These are phyloP conservation scores for Cololabis saira DNA, from an alignment of 2,113 vertebrate genomes.

Conservation along the genomic window DNA sequence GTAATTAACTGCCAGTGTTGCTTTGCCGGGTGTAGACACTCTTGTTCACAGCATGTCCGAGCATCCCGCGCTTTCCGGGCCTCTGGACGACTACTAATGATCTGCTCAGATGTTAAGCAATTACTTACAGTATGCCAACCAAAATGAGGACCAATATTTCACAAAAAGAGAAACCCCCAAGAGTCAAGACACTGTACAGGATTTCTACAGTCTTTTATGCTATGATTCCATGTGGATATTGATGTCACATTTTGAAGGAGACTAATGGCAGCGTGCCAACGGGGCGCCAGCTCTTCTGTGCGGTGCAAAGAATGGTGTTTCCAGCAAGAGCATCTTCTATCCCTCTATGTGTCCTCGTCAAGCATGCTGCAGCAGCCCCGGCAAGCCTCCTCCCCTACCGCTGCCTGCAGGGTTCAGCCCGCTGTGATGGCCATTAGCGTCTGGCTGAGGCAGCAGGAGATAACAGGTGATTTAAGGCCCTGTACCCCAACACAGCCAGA, in stretches of 20 bases:
- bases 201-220: not conserved
- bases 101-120: not conserved
- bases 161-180: no score
- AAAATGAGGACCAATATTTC: no score
- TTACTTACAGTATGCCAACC: not conserved
- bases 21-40: not conserved
- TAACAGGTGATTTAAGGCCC: conserved; percentile 84
- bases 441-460: conserved; percentile 80
- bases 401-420: conserved; percentile 58
- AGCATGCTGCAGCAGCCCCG: conserved; percentile 25
- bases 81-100: conserved; percentile 1
- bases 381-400: conserved; percentile 10
- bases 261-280: conserved; percentile 29
- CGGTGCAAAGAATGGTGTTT: conserved; percentile 47
- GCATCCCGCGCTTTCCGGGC: not conserved
- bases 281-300: conserved; percentile 18
- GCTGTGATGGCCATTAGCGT: conserved; percentile 83
- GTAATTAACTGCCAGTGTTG: no score
- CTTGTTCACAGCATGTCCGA: conserved; percentile 14
- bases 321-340: conserved; percentile 8
- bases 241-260: conserved; percentile 39
- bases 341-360: conserved; percentile 25
- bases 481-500: conserved; percentile 67
- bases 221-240: conserved; percentile 4
- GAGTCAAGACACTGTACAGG: not conserved